Evolutionary conservation across 2,888 invertebrate genomes (phyloP), one percentile per base, ranked within the genome.

Genomic region (Catocala sponsa): DNA sequence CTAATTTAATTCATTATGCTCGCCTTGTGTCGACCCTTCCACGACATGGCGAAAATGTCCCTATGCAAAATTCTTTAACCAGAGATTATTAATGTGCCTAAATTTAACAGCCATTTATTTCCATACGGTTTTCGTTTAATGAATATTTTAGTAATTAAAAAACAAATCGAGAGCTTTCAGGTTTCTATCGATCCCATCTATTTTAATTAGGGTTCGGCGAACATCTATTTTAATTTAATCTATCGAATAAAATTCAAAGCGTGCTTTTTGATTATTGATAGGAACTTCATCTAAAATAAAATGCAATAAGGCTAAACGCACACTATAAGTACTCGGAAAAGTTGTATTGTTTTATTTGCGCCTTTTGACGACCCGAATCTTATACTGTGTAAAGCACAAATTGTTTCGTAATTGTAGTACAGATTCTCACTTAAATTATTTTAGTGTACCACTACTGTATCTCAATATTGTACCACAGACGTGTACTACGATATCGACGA

Each of bases 1-100:
- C 90, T 92, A 92, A 93, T 92, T 92, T 92, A 93, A 92, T 93
- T 93, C 91, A 93, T 93, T 92, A 91, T 84, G 84, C 85, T 79
- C 76, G 86, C 85, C 88, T 87, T 85, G 85, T 85, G 84, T 82
- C 84, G 88, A 90, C 92, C 93, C 91, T 91, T 86, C 76, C 80
- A 77, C 83, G 82, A 86, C 84, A 84, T 83, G 80, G 79, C 82
- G 83, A 86, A 86, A 88, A 85, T 77, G 87, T 83, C 81, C 86
- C 84, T 87, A 89, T 90, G 89, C 86, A 86, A 90, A 91, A 91
- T 90, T 89, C 87, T 88, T 89, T 84, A 82, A 81, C 80, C 35
- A 76, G 69, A 73, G 75, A 81, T 85, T 85, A 88, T 85, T 84
- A 87, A 86, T 84, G 82, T 78, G 68, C 75, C 72, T 72, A 76